These are phyloP conservation scores for Mohoua ochrocephala DNA, from an alignment of 2,113 vertebrate genomes.

Conservation along the genomic window DNA sequence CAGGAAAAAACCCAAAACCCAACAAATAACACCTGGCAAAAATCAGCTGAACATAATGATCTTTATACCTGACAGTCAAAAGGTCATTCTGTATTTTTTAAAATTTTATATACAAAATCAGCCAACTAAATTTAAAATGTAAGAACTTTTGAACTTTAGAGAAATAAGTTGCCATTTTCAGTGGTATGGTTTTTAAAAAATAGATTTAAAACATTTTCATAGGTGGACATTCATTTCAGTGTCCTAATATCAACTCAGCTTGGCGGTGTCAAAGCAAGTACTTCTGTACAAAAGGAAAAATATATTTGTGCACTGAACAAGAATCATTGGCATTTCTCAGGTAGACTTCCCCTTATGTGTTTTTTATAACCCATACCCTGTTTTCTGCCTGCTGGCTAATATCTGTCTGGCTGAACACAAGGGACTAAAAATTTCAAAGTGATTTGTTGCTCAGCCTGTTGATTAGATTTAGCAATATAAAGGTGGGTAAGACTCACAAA, in stretches of 20 bases:
- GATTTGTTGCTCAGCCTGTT: neutral
- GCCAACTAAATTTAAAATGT: neutral
- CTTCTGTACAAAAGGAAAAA: neutral
- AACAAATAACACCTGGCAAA: neutral
- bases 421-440: neutral
- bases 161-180: neutral
- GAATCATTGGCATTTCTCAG: neutral
- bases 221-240: neutral
- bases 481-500: neutral
- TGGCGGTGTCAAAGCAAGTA: neutral
- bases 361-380: neutral
- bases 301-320: neutral
- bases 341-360: neutral
- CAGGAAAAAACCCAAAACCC: neutral
- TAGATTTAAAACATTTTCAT: neutral
- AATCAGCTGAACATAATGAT: neutral
- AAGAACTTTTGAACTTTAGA: neutral
- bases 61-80: neutral
- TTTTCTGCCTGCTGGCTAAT: neutral
- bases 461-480: neutral
- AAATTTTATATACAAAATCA: neutral
- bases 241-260: neutral
- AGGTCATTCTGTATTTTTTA: neutral
- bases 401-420: neutral
- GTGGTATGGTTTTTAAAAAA: neutral